These are phyloP conservation scores for Muscicapa striata DNA, from an alignment of 2,797 vertebrate species.

Conservation along the genomic window DNA sequence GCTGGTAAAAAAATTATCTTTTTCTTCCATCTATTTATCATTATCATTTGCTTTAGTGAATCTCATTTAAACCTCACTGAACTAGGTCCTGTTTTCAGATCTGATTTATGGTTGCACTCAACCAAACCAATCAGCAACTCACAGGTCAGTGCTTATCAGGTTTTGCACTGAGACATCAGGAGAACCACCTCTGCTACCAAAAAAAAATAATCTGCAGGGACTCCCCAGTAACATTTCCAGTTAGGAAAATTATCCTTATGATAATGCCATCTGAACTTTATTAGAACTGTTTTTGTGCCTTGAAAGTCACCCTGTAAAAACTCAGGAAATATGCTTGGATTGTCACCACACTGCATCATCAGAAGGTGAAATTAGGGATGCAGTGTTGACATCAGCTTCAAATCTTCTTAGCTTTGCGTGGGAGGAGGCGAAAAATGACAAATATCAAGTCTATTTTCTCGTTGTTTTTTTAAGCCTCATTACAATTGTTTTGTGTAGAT, in stretches of 20 bases:
- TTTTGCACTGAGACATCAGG: background rate
- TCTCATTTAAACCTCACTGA: conserved; percentile 27
- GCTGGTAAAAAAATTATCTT: conserved; percentile 3
- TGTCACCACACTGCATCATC: background rate
- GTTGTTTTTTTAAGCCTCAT: background rate
- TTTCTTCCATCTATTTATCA: background rate
- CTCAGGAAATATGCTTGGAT: background rate
- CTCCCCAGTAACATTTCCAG: background rate
- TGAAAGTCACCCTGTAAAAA: background rate
- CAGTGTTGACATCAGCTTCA: background rate
- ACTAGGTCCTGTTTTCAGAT: conserved; percentile 7
- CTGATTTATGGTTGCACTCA: conserved; percentile 35
- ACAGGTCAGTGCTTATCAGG: background rate
- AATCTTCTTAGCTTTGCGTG: background rate
- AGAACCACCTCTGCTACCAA: background rate
- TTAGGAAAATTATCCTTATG: conserved; percentile 6
- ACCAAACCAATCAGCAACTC: background rate
- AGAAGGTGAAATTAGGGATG: background rate
- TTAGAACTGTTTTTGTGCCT: background rate
- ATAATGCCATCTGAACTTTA: background rate
- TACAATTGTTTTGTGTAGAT: background rate
- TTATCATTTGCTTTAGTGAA: background rate
- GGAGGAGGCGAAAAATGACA: background rate
- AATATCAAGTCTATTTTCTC: background rate
- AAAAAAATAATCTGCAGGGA: background rate